A percentile compares a stretch with the other conserved stretches of the same genome.
These are phyloP conservation scores for Paraescarpia echinospica DNA, from an alignment of 1,140 invertebrate genomes.

Conservation along the genomic window DNA sequence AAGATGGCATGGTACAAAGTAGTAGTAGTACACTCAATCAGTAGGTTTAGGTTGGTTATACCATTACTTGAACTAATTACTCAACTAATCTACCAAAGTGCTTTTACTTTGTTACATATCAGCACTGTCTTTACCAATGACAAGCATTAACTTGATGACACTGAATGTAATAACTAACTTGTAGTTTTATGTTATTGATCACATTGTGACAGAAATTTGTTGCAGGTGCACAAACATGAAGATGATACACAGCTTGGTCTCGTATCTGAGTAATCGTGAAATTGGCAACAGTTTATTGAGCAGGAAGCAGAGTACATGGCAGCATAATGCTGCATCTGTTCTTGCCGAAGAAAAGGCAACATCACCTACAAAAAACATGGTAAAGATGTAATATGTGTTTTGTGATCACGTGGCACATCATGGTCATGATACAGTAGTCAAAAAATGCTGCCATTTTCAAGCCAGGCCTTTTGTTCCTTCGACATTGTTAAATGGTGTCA, in stretches of 20 bases:
- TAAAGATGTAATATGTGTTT: background rate
- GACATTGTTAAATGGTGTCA: background rate
- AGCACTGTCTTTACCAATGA: too few species aligned
- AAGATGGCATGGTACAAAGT: too few species aligned
- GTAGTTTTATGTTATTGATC: too few species aligned
- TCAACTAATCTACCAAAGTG: too few species aligned
- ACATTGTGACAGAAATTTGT: background rate
- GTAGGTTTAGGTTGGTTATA: too few species aligned
- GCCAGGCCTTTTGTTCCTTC: background rate
- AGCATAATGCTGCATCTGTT: background rate
- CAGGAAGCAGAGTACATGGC: background rate
- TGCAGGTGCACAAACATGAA: background rate
- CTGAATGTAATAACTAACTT: too few species aligned
- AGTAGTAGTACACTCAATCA: too few species aligned
- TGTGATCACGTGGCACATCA: background rate
- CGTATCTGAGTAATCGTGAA: background rate
- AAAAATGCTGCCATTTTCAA: background rate
- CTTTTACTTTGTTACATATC: too few species aligned
- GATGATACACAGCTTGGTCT: background rate
- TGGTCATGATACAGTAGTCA: background rate
- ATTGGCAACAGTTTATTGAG: background rate
- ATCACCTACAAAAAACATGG: background rate
- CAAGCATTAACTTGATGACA: too few species aligned
- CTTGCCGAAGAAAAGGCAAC: background rate
- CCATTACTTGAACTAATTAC: too few species aligned